These are phyloP conservation scores for Cololabis saira DNA, from an alignment of 2,113 vertebrate genomes.

Conservation along the genomic window DNA sequence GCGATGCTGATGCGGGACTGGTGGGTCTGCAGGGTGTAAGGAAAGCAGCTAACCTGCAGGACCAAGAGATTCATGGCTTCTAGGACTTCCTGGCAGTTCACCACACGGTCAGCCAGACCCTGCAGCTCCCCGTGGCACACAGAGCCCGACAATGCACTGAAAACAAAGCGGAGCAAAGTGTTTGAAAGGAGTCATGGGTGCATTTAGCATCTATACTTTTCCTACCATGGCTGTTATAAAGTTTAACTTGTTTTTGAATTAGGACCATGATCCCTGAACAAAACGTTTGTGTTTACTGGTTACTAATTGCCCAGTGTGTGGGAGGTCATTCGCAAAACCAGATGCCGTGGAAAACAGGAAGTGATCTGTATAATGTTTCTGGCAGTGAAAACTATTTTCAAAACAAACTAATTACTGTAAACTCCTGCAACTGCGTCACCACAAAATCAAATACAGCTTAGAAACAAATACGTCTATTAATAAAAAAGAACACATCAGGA, in stretches of 20 bases:
- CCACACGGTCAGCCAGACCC: constrained; percentile 94
- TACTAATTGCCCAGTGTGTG: background rate
- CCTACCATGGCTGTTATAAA: background rate
- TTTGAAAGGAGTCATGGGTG: background rate
- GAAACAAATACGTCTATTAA: background rate
- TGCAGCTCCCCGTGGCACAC: constrained; percentile 93
- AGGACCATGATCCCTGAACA: background rate
- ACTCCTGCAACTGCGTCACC: background rate
- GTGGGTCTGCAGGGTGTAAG: constrained; percentile 92
- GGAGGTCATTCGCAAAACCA: constrained; percentile 9
- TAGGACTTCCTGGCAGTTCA: constrained; percentile 96
- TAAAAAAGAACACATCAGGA: background rate
- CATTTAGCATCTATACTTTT: background rate
- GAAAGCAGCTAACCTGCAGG: constrained; percentile 97
- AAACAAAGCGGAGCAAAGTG: constrained; percentile 2
- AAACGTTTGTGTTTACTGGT: constrained; percentile 4
- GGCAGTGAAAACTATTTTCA: constrained; percentile 3
- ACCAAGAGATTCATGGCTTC: constrained; percentile 96
- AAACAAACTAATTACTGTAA: background rate
- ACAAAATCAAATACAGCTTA: background rate
- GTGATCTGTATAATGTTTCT: constrained; percentile 21
- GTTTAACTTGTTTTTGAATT: background rate
- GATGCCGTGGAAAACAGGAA: constrained; percentile 39
- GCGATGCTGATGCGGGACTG: constrained; percentile 92
- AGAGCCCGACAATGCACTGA: constrained; percentile 87